Percentiles rank a stretch among this genome's conserved stretches.
These are phyloP conservation scores for Ptychodera flava DNA, from an alignment of 35 echinoderm and acorn worm genomes.

Conservation along the genomic window DNA sequence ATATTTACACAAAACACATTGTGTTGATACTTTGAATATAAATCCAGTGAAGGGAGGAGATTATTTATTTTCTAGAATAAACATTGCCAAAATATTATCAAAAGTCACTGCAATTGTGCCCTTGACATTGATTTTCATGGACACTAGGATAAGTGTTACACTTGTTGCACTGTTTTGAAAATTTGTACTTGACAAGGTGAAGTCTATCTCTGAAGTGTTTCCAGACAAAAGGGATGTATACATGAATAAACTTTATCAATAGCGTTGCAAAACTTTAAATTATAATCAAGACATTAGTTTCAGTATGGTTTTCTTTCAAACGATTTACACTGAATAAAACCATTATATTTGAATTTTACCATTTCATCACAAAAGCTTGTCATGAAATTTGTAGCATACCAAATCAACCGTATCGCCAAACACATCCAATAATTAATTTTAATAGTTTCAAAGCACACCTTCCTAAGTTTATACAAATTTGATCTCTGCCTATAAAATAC, in stretches of 20 bases:
- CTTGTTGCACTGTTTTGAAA: background rate
- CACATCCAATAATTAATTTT: no score
- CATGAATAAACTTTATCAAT: constrained; percentile 4
- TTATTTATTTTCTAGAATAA: background rate
- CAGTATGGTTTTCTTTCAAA: background rate
- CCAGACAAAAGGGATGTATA: background rate
- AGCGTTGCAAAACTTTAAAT: background rate
- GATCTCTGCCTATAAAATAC: no score
- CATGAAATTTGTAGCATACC: no score
- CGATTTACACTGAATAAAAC: no score
- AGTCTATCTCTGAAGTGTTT: background rate
- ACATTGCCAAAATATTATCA: background rate
- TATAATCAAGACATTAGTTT: background rate
- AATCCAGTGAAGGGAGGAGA: constrained; percentile 6
- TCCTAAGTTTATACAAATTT: no score
- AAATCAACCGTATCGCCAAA: no score
- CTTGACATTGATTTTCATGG: no score
- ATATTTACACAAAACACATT: background rate
- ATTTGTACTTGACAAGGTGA: background rate
- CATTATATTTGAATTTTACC: no score
- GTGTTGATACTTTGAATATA: background rate
- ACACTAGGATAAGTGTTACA: no score
- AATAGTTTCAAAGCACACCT: no score
- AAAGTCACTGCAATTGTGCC: background rate
- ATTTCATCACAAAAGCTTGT: no score